Percentiles rank a stretch among this genome's conserved stretches.
phyloP scores from a whole-genome alignment of 2,797 vertebrate genomes.

The Tangara arthus region DNA sequence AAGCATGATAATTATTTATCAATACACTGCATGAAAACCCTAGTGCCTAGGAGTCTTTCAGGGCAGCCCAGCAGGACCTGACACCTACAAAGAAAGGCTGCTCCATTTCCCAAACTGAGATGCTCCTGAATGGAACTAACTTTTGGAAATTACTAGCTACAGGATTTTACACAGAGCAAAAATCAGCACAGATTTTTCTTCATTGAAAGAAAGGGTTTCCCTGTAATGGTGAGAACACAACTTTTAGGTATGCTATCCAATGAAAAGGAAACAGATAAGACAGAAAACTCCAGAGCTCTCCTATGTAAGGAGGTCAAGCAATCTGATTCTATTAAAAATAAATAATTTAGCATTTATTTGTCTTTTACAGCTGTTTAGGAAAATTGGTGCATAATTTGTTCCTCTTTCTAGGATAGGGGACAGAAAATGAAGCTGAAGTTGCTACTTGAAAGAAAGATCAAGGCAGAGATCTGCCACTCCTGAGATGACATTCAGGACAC shows the following conservation, averaged over 20 bases:
- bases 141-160: not conserved
- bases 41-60: not conserved
- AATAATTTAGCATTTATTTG: not conserved
- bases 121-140: not conserved
- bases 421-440: not conserved
- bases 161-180: not conserved
- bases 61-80: not conserved
- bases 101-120: not conserved
- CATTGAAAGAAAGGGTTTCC: not conserved
- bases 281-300: not conserved
- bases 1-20: not conserved
- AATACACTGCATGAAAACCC: not conserved
- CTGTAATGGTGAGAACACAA: not conserved
- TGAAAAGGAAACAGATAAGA: not conserved
- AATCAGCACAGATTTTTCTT: not conserved
- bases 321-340: not conserved
- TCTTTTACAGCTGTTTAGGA: not conserved
- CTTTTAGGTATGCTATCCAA: not conserved
- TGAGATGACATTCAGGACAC: not conserved
- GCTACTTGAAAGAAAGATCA: not conserved
- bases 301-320: not conserved
- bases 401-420: not conserved
- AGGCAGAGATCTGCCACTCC: not conserved
- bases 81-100: not conserved
- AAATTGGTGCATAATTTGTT: not conserved